Conservation (phyloP, 2,888 invertebrate genomes). For the Catocala sponsa region DNA sequence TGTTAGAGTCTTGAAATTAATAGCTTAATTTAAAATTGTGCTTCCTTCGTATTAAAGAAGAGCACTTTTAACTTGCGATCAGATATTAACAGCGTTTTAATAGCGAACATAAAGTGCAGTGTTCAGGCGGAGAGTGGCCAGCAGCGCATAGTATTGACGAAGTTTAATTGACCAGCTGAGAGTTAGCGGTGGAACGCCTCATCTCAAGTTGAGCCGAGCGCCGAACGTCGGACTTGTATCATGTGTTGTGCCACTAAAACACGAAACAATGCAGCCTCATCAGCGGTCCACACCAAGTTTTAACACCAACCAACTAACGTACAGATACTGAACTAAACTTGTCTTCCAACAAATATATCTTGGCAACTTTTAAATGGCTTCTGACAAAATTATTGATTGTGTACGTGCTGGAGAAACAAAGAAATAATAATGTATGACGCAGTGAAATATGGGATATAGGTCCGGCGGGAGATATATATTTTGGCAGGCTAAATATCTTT, state of each 20-base stretch:
- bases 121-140: conserved; percentile 5
- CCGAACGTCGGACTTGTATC: conserved; percentile 26
- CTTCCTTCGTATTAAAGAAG: background rate
- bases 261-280: conserved; percentile 64
- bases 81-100: conserved; percentile 36
- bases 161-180: conserved; percentile 56
- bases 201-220: conserved; percentile 41
- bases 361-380: conserved; percentile 18
- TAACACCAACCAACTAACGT: conserved; percentile 12
- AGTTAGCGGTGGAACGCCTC: conserved; percentile 32
- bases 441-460: conserved; percentile 21
- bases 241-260: conserved; percentile 59
- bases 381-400: conserved; percentile 29
- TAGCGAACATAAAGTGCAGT: conserved; percentile 16
- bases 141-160: conserved; percentile 37
- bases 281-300: conserved; percentile 33
- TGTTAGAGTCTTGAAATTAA: background rate
- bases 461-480: conserved; percentile 17
- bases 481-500: conserved; percentile 12
- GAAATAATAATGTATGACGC: conserved; percentile 27
- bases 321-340: conserved; percentile 28
- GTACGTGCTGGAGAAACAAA: conserved; percentile 27
- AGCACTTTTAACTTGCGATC: conserved; percentile 28
- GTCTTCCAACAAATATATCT: background rate
- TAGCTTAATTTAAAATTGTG: background rate